These are phyloP conservation scores for Parauchenoglanis punctatus DNA, from an alignment of 2,797 vertebrate genomes.

Conservation along the genomic window DNA sequence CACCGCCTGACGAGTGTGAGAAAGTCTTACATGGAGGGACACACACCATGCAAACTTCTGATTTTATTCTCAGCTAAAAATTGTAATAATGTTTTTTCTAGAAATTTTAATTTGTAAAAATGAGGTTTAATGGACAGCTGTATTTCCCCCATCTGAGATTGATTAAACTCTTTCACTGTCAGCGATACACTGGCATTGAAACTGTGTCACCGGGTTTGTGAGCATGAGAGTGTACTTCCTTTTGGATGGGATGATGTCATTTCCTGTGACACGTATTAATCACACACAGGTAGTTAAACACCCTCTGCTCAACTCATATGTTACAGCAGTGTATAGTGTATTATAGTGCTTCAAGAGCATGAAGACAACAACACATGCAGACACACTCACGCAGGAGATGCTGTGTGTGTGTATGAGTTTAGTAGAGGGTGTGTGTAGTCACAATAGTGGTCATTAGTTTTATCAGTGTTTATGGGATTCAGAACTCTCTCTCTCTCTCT, in stretches of 20 bases:
- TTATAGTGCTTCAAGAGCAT: neutral
- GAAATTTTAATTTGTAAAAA: neutral
- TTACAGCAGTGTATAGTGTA: neutral
- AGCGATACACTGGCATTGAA: slow-evolving; percentile 67
- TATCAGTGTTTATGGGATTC: neutral
- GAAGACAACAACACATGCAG: neutral
- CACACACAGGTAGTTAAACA: slow-evolving; percentile 31
- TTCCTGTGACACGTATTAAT: slow-evolving; percentile 54
- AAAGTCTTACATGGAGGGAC: slow-evolving; percentile 57
- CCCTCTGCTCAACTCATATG: slow-evolving; percentile 46
- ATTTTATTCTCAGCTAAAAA: neutral
- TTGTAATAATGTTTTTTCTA: neutral
- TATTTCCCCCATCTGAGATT: slow-evolving; percentile 61
- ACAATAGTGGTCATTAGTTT: slow-evolving; percentile 16
- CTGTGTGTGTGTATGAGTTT: slow-evolving; percentile 42
- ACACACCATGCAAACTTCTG: neutral
- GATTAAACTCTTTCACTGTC: slow-evolving; percentile 75
- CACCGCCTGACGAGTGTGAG: slow-evolving; percentile 54
- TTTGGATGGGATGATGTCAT: slow-evolving; percentile 49
- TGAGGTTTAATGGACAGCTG: slow-evolving; percentile 1
- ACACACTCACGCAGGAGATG: neutral
- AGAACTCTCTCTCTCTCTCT: neutral
- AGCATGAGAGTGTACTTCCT: slow-evolving; percentile 75
- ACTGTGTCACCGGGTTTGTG: slow-evolving; percentile 77
- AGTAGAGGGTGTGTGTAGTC: slow-evolving; percentile 42